These are phyloP conservation scores for Andinoacara biseriatus DNA, from an alignment of 2,113 vertebrate genomes.

Conservation along the genomic window DNA sequence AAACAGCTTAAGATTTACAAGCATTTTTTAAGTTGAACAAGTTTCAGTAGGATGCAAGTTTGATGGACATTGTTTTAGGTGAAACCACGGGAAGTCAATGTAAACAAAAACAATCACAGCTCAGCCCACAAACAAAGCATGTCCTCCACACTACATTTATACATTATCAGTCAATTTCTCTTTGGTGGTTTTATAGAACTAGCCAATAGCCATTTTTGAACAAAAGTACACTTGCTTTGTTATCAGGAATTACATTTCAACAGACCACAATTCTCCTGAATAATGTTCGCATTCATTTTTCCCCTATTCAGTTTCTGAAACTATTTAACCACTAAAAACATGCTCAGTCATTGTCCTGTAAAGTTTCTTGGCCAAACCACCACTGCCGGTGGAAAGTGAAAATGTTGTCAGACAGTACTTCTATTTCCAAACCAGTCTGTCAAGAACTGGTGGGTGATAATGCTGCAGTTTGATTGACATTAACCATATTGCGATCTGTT, in stretches of 20 bases:
- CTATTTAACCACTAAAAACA: conserved; percentile 18
- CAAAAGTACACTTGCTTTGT: conserved; percentile 8
- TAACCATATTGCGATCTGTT: conserved; percentile 7
- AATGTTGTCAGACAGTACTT: conserved; percentile 37
- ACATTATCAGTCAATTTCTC: background rate
- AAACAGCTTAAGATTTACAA: background rate
- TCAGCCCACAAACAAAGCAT: background rate
- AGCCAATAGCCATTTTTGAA: background rate
- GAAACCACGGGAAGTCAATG: background rate
- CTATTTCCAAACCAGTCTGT: conserved; percentile 61
- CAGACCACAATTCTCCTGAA: background rate
- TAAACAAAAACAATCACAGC: background rate
- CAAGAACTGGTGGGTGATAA: conserved; percentile 35
- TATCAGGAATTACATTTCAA: background rate
- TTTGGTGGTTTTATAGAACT: background rate
- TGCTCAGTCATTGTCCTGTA: conserved; percentile 32
- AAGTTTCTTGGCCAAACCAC: conserved; percentile 13
- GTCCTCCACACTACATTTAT: background rate
- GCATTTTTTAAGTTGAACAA: background rate
- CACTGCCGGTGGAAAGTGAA: conserved; percentile 11
- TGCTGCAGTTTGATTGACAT: conserved; percentile 48
- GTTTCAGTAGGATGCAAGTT: background rate
- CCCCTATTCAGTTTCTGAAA: background rate
- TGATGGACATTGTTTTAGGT: conserved; percentile 1
- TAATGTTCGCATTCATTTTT: background rate